Base-by-base conservation (phyloP, 2,797 vertebrate genomes). In the Agapornis canus region DNA sequence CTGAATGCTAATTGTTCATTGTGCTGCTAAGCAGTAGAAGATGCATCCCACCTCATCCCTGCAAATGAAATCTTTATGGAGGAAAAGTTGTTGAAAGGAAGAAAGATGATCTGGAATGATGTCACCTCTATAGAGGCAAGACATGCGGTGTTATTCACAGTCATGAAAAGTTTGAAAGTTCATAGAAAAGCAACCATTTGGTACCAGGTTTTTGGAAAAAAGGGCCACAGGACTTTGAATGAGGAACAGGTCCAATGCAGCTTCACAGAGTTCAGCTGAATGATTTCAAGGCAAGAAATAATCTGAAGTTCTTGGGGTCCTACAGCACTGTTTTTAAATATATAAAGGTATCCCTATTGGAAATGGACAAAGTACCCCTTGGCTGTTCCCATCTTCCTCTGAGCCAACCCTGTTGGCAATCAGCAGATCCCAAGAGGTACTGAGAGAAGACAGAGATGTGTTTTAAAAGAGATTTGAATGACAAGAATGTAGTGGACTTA, bases 111-210 rank as follows among this genome's bases (percentile, higher is more conserved):
- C 21, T 69, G 14, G 35, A 84, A 79, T 32, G 25, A 35, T 43
- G 11, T 18, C 29, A 32, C 11, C 32, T 72, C 13, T 40, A 4
- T 1, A 57, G 19, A 9, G 37, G 15, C 10, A 82, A 75, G 29
- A 37, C 1, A 4, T 29, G 31, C 6, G 35, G 26, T 5, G 13
- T 49, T 8, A 26, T 45, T 57, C 0, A 0, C 10, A 65, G 13
- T 27, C 27, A 57, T 35, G 54, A 35, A 16, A 57, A 27, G 21
- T 27, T 27, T 65, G 35, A 47, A 79, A 48, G 29, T 35, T 39
- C 23, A 31, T 6, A 47, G 39, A 12, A 61, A 90, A 86, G 8
- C 25, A 45, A 18, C 4, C 17, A 29, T 43, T 64, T 22, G 40
- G 6, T 49, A n/a, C 8, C 27, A 32, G 3, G 2, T 31, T 78